Conservation (phyloP, 2,797 vertebrate species). For the Astyanax mexicanus region DNA sequence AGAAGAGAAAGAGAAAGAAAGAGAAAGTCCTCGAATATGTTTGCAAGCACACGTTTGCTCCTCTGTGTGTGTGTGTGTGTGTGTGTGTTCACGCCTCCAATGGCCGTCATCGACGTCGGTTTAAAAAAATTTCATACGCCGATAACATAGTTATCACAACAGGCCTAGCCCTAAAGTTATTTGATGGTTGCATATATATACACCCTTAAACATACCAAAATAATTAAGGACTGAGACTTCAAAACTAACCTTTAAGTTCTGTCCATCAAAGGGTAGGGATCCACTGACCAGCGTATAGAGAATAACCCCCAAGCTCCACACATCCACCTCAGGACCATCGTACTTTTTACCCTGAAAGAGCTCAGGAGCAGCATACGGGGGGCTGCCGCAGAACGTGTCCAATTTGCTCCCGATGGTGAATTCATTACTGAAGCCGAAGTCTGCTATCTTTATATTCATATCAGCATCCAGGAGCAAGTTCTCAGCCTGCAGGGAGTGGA, state of each 20-base stretch:
- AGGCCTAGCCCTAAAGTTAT: too few relatives aligned
- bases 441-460: constrained; percentile 96
- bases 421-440: constrained; percentile 95
- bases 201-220: too few relatives aligned
- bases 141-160: too few relatives aligned
- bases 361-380: constrained; percentile 90
- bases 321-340: constrained; percentile 87
- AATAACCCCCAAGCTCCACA: constrained; percentile 91
- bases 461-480: constrained; percentile 92
- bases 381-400: constrained; percentile 94
- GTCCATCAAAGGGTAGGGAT: constrained; percentile 93
- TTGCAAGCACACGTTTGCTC: too few relatives aligned
- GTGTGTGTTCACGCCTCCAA: too few relatives aligned
- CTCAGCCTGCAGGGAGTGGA: constrained; percentile 87
- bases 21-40: too few relatives aligned
- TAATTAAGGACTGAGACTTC: background rate
- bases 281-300: constrained; percentile 93
- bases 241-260: constrained; percentile 87
- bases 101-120: too few relatives aligned
- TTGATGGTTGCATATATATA: too few relatives aligned
- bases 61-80: too few relatives aligned
- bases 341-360: constrained; percentile 91
- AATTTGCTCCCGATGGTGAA: constrained; percentile 91
- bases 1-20: too few relatives aligned
- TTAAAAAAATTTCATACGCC: too few relatives aligned